Evolutionary conservation across 2,888 invertebrate genomes (phyloP), one percentile per base, ranked within the genome.

Genomic region (Palloptera scutellata): DNA sequence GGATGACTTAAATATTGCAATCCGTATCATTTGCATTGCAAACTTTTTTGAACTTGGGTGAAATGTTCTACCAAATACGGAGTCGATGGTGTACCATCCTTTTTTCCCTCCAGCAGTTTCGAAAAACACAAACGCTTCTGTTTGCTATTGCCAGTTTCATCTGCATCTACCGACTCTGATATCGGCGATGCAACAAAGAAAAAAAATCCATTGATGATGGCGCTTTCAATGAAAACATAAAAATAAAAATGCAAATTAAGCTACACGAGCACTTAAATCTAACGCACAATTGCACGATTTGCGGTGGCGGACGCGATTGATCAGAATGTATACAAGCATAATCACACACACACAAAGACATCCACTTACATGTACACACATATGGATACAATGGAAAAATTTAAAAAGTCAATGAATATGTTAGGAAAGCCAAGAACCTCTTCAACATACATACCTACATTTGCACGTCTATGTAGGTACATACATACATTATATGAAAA

Each of bases 231-330:
- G 82, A 81, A 81, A 81, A 80, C 80, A 81, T 81, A 80, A 79
- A 81, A 81, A 81, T 82, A 81, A 81, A 81, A 81, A 81, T 81
- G 81, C 81, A 81, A 80, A 81, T 81, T 78, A 79, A 77, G 76
- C 76, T 74, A 76, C 77, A 76, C 75, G 76, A 76, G 75, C 76
- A 74, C 76, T 78, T 77, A 78, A 79, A 78, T 80, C 79, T 79
- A 79, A 80, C 79, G 79, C 79, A 80, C 79, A 79, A 79, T 77
- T 77, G 77, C 73, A 74, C 72, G 73, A 70, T 70, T 60, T 66
- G 70, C 64, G 70, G 65, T 70, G 72, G 76, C 72, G 75, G 76
- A 75, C 63, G 61, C 68, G 70, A 71, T 70, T 70, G 66, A 68
- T 59, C 70, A 70, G 55, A 63, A 54, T 45, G 59, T 19, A 64